These are phyloP conservation scores for Microctenopoma steveboyesi DNA, from an alignment of 2,797 vertebrate genomes.

Conservation along the genomic window DNA sequence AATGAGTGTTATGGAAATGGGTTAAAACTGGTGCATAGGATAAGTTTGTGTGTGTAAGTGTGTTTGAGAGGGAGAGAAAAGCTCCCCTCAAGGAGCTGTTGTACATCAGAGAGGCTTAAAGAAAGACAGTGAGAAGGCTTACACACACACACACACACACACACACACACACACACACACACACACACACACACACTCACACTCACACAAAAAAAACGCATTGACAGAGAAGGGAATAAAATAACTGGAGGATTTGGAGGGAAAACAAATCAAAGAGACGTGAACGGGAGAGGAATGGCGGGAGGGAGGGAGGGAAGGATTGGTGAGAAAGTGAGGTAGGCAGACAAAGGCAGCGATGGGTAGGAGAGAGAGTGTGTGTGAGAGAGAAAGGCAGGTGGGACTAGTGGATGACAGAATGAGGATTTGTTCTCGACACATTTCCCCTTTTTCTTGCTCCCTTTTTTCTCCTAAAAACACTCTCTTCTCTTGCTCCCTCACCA, in stretches of 20 bases:
- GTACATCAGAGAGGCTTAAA: constrained; percentile 79
- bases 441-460: constrained; percentile 54
- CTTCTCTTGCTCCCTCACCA: constrained; percentile 37
- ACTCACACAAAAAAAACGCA: constrained; percentile 43
- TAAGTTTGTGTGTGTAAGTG: constrained; percentile 41
- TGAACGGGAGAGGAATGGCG: constrained; percentile 37
- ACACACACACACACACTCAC: too few relatives aligned
- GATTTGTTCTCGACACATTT: constrained; percentile 76
- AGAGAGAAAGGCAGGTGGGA: constrained; percentile 72
- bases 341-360: constrained; percentile 49
- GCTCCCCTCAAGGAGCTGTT: constrained; percentile 78
- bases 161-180: constrained; percentile 23
- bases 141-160: constrained; percentile 23
- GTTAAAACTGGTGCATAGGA: constrained; percentile 72
- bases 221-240: constrained; percentile 79
- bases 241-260: constrained; percentile 80
- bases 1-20: constrained; percentile 65
- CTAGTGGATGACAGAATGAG: constrained; percentile 78
- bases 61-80: constrained; percentile 64
- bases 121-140: constrained; percentile 63
- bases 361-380: constrained; percentile 23
- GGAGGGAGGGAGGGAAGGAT: constrained; percentile 34
- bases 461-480: constrained; percentile 42
- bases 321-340: constrained; percentile 34
- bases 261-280: constrained; percentile 82